phyloP scores from a whole-genome alignment of 64 coral and sea anemone genomes.

The Stichodactyla helianthus region DNA sequence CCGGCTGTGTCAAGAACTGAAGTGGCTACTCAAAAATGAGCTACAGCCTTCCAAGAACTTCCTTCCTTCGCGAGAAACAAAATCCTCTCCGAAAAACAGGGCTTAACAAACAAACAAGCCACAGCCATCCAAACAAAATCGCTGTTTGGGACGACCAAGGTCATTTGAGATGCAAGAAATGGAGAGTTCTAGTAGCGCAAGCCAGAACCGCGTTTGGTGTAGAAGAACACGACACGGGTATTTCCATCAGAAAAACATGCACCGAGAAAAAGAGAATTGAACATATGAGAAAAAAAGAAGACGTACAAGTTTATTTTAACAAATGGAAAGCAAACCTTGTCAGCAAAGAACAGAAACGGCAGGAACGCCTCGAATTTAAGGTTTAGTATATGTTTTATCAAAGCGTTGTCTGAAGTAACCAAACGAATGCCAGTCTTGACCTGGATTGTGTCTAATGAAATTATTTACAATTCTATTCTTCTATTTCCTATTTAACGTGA shows the following conservation, averaged over 20 bases:
- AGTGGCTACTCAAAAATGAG: background rate
- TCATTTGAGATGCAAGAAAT: slow-evolving; percentile 17
- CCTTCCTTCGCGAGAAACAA: background rate
- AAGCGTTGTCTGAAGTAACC: background rate
- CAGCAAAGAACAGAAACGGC: background rate
- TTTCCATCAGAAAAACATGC: background rate
- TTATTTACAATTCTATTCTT: too few relatives aligned
- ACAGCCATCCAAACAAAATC: background rate
- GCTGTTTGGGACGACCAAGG: slow-evolving; percentile 15
- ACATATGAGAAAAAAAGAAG: background rate
- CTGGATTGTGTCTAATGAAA: background rate
- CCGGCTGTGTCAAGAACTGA: background rate
- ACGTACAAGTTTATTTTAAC: background rate
- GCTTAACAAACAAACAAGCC: background rate
- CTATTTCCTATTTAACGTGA: too few relatives aligned
- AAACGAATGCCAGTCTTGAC: background rate
- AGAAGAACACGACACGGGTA: background rate
- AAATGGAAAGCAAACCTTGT: background rate
- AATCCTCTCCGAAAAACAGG: background rate
- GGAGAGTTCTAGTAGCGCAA: background rate
- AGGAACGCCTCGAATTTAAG: background rate
- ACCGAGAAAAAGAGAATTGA: background rate
- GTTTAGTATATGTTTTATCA: background rate
- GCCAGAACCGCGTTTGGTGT: background rate
- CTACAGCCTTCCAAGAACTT: background rate